These are phyloP conservation scores for Mungos mungo DNA, from an alignment of 2,113 vertebrate species.

Conservation along the genomic window DNA sequence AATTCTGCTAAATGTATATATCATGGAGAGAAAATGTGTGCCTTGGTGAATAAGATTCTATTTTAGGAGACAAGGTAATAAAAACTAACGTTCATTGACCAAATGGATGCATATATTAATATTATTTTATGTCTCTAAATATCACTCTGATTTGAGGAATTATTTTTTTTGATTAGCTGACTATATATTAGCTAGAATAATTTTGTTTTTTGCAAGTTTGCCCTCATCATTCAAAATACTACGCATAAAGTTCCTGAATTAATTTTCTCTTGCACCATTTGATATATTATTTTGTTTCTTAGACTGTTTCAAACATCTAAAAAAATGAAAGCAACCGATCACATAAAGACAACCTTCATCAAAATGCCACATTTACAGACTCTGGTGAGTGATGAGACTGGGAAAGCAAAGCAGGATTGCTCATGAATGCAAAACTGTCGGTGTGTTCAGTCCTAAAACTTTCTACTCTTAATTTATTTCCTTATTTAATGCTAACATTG, in stretches of 20 bases:
- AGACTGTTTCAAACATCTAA: conserved; percentile 74
- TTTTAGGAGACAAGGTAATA: background rate
- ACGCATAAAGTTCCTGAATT: conserved; percentile 68
- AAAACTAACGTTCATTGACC: background rate
- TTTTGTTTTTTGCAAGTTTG: conserved; percentile 62
- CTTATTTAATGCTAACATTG: conserved; percentile 55
- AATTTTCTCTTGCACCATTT: conserved; percentile 65
- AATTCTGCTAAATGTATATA: background rate
- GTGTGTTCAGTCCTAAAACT: background rate
- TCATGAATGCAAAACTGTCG: conserved; percentile 57
- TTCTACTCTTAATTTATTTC: conserved; percentile 61
- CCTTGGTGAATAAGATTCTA: background rate
- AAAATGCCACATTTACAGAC: conserved; percentile 69
- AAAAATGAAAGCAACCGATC: conserved; percentile 80
- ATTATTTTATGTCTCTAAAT: conserved; percentile 36
- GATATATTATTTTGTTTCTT: conserved; percentile 81
- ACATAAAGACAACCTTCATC: conserved; percentile 76
- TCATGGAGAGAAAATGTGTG: background rate
- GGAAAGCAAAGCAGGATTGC: conserved; percentile 38
- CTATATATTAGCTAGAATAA: conserved; percentile 55
- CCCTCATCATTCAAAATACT: conserved; percentile 70
- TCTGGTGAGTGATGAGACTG: conserved; percentile 64
- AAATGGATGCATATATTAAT: background rate
- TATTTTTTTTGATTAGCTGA: conserved; percentile 60
- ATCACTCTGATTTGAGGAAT: background rate